Evolutionary conservation across 2,113 vertebrate species (phyloP), one percentile per base, ranked within the genome.

Genomic region (Orycteropus afer): DNA sequence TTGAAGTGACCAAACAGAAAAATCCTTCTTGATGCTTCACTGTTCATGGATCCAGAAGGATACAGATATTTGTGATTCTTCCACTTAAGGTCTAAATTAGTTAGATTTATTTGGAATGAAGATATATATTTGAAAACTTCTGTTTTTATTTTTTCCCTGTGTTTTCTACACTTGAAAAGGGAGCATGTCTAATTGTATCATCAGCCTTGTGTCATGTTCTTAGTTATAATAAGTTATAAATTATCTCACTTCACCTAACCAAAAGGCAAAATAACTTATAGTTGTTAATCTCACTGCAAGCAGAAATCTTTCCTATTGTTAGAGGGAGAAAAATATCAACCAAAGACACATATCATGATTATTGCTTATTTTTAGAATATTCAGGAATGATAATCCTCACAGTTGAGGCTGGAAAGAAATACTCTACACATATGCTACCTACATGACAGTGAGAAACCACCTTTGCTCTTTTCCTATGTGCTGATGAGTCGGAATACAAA

Each of bases 91-190:
- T 83, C 79, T 73, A 94, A 95, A 77, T 97, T 97, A 94, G 89
- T 87, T 96, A 63, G 91, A 67, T 93, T 96, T 93, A 89, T 96
- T 96, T 95, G 73, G 69, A 94, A 93, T 94, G 90, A 96, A 95
- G 87, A 67, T 55, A 20, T 92, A 77, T 73, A 79, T 95, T 94
- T 84, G 59, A 76, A 86, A 96, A 90, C 22, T 40, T 93, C 13
- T 86, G 37, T 82, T 89, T 89, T 61, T 87, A n/a, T 95, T 95
- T 89, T 93, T 78, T 37, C 65, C 78, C 37, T 47, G 34, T 90
- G 34, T 77, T 89, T 83, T 95, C 73, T 42, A 10, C 27, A 85
- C 40, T 95, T 93, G 14, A 79, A 86, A 91, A 73, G 15, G 29
- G 67, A 69, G 37, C 1, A 0, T 65, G 12, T 94, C 74, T 86